A percentile compares a stretch with the other conserved stretches of the same genome.
These are phyloP conservation scores for Lucinisca nassula DNA, from an alignment of 2,888 invertebrate genomes.

Conservation along the genomic window DNA sequence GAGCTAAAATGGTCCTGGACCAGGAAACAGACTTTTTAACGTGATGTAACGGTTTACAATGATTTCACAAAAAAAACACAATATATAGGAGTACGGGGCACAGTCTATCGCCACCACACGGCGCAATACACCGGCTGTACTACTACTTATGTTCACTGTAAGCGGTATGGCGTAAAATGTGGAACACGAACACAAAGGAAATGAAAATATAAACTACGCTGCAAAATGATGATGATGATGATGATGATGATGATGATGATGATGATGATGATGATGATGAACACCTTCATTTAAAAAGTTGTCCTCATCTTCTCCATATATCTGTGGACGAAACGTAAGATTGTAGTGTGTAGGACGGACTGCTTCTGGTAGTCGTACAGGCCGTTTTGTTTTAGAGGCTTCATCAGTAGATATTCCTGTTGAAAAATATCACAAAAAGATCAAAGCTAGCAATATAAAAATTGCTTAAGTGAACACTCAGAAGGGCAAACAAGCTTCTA, in stretches of 20 bases:
- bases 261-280: no score
- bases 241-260: no score
- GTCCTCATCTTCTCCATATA: slow-evolving; percentile 1
- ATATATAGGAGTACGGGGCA: background rate
- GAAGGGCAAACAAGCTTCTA: background rate
- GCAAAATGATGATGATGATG: background rate
- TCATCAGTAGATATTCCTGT: background rate
- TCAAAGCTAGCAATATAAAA: background rate
- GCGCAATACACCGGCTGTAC: background rate
- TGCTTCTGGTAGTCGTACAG: slow-evolving; percentile 1
- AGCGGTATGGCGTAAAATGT: background rate
- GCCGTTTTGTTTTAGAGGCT: background rate
- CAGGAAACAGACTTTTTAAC: no score
- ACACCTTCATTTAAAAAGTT: background rate
- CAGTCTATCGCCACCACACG: background rate
- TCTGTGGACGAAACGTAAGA: slow-evolving; percentile 39
- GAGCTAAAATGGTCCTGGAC: no score
- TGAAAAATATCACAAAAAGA: background rate
- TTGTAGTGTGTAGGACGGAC: slow-evolving; percentile 37
- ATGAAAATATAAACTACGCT: background rate
- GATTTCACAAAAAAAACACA: no score
- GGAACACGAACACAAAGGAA: background rate
- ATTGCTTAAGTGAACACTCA: background rate
- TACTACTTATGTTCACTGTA: background rate
- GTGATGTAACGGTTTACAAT: no score